Evolutionary conservation across 2,113 vertebrate species (phyloP).

Genomic region (Redunca redunca): DNA sequence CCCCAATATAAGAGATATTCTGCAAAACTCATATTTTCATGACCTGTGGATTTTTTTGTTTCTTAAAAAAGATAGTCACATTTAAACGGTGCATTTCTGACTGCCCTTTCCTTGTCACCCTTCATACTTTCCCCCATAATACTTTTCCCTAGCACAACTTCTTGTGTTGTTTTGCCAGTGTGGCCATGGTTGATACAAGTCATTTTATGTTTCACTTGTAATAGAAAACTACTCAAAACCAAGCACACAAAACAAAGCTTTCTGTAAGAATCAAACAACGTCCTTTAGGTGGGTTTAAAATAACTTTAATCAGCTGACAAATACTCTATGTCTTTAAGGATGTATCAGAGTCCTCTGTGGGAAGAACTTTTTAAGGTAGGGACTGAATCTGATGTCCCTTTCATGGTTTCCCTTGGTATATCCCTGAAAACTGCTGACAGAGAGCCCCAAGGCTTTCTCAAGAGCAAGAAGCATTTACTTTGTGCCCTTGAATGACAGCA

Average conservation of each 20-base stretch:
- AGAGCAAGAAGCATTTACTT: neutral
- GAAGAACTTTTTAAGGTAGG: neutral
- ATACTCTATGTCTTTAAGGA: neutral
- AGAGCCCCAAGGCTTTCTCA: neutral
- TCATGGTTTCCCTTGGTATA: neutral
- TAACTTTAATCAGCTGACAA: neutral
- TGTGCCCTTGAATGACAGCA: neutral
- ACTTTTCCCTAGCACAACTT: neutral
- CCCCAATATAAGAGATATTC: neutral
- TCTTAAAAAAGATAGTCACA: neutral
- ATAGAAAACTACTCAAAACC: slow-evolving; percentile 4
- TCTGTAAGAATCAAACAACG: neutral
- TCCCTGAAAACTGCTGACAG: neutral
- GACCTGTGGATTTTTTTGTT: neutral
- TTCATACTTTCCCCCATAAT: neutral
- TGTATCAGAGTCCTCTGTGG: neutral
- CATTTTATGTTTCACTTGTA: neutral
- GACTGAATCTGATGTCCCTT: neutral
- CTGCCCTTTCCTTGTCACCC: neutral
- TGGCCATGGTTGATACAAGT: neutral
- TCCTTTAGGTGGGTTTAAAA: neutral
- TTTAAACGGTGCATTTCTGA: neutral
- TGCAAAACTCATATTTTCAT: neutral
- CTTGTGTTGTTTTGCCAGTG: neutral
- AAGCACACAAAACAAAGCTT: neutral